phyloP scores from a whole-genome alignment of 2,113 vertebrate species.

The Cyprinodon brontotheroides region DNA sequence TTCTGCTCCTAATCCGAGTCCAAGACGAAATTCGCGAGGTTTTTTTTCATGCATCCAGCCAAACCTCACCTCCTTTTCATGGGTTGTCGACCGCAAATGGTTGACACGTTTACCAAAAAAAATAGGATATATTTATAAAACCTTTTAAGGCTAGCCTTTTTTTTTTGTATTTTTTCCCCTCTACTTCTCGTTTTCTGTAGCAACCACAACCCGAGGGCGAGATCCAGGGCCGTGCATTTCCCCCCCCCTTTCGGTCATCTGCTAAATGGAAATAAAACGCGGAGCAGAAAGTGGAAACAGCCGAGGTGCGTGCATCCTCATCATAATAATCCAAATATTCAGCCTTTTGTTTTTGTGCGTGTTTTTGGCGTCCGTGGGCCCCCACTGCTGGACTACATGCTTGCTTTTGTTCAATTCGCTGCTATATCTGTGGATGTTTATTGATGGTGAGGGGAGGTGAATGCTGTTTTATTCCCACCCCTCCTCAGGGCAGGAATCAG shows the following conservation, averaged over 20 bases:
- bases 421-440: not conserved
- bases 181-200: slow-evolving; percentile 1
- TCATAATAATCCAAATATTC: slow-evolving; percentile 5
- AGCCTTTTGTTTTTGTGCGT: not conserved
- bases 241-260: slow-evolving; percentile 21
- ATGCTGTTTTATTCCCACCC: slow-evolving; percentile 6
- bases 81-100: slow-evolving; percentile 10
- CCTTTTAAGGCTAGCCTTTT: not conserved
- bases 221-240: slow-evolving; percentile 31
- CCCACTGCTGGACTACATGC: not conserved
- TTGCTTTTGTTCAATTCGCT: slow-evolving; percentile 18
- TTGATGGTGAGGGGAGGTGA: slow-evolving; percentile 8
- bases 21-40: slow-evolving; percentile 32
- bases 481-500: not conserved
- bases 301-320: slow-evolving; percentile 66
- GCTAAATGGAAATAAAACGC: slow-evolving; percentile 75
- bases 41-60: slow-evolving; percentile 18
- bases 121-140: slow-evolving; percentile 18
- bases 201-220: slow-evolving; percentile 45
- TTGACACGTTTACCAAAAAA: slow-evolving; percentile 18
- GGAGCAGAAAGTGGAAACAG: slow-evolving; percentile 67
- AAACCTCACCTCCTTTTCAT: not conserved
- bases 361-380: slow-evolving; percentile 3
- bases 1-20: slow-evolving; percentile 51
- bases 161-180: not conserved